phyloP scores from a whole-genome alignment of 2,113 vertebrate species.

The Platycercus adscitus region DNA sequence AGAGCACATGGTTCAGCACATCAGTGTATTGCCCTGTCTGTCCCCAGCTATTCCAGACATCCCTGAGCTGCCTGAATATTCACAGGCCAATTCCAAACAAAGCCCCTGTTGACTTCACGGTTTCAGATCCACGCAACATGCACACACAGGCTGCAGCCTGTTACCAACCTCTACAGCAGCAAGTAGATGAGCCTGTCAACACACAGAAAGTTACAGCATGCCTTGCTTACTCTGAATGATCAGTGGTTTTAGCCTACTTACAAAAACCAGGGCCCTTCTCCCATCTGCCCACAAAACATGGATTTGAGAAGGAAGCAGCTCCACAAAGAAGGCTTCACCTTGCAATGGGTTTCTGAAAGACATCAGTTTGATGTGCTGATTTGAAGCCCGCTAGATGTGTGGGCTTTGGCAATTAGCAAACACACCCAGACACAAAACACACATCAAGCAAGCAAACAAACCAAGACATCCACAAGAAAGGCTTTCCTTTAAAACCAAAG shows the following conservation, averaged over 20 bases:
- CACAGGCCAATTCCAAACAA: not conserved
- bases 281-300: not conserved
- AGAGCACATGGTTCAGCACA: rapidly evolving
- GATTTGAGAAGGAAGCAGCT: not conserved
- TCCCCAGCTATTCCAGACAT: not conserved
- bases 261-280: not conserved
- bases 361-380: not conserved
- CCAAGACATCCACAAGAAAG: not conserved
- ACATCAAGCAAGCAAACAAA: not conserved
- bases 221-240: not conserved
- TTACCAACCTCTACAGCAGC: not conserved
- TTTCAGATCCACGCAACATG: rapidly evolving
- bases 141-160: not conserved
- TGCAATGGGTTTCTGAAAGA: not conserved
- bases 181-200: not conserved
- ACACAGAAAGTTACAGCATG: rapidly evolving
- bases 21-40: rapidly evolving
- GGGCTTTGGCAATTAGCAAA: not conserved
- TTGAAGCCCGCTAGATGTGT: not conserved
- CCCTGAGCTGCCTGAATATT: not conserved
- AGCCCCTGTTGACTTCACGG: rapidly evolving
- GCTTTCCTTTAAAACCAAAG: not conserved
- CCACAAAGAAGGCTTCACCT: not conserved
- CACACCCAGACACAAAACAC: not conserved
- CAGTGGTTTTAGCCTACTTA: not conserved